phyloP scores from a whole-genome alignment of 2,113 vertebrate species.

The Romanogobio albipinnatus region DNA sequence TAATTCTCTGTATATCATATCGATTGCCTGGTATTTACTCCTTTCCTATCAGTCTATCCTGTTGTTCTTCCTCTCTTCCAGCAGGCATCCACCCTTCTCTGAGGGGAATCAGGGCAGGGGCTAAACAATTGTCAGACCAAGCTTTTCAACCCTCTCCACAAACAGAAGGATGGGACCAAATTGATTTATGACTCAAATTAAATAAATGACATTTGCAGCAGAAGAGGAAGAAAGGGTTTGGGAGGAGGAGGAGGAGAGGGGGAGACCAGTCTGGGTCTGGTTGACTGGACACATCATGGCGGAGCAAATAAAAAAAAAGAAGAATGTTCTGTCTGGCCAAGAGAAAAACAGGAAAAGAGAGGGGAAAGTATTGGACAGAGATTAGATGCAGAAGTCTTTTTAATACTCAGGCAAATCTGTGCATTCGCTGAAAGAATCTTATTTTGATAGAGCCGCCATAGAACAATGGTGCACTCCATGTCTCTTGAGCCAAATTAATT shows the following conservation, averaged over 20 bases:
- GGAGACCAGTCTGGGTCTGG: constrained; percentile 24
- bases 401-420: constrained; percentile 23
- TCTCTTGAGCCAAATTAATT: constrained; percentile 25
- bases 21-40: not conserved
- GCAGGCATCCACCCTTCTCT: not conserved
- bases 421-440: constrained; percentile 41
- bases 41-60: not conserved
- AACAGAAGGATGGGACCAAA: constrained; percentile 30
- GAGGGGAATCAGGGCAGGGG: constrained; percentile 13
- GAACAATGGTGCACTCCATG: constrained; percentile 31
- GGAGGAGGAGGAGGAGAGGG: not conserved
- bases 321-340: constrained; percentile 40
- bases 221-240: constrained; percentile 46
- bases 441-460: constrained; percentile 26
- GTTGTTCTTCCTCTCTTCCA: not conserved
- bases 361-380: not conserved
- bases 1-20: not conserved
- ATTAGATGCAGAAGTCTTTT: constrained; percentile 29
- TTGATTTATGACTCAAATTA: constrained; percentile 55
- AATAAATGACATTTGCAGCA: constrained; percentile 54
- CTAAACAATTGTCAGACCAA: constrained; percentile 45
- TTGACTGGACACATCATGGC: constrained; percentile 36
- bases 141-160: constrained; percentile 26
- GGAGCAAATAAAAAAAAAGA: constrained; percentile 35
- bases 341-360: constrained; percentile 41